phyloP scores from a whole-genome alignment of 2,888 invertebrate genomes.

The Lycocerus yunnanus region DNA sequence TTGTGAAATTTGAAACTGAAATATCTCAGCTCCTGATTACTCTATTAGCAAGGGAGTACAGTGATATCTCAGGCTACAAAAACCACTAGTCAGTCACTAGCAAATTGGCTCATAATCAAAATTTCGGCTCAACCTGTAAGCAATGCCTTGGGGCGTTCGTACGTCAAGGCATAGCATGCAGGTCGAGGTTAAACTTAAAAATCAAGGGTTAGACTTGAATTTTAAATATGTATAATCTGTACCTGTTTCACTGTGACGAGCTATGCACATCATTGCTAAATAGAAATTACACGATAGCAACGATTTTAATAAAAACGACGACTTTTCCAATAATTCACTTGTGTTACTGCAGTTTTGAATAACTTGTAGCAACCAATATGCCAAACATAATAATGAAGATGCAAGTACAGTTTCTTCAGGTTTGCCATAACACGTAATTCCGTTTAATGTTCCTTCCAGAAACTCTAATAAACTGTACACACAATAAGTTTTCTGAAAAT shows the following conservation, averaged over 20 bases:
- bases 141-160: too few relatives aligned
- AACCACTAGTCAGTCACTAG: too few relatives aligned
- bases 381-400: constrained; percentile 78
- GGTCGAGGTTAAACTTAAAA: not conserved
- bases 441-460: constrained; percentile 69
- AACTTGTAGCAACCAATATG: constrained; percentile 81
- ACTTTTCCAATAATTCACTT: constrained; percentile 66
- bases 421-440: constrained; percentile 75
- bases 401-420: constrained; percentile 88
- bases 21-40: too few relatives aligned
- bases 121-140: too few relatives aligned
- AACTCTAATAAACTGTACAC: constrained; percentile 85
- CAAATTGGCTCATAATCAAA: too few relatives aligned
- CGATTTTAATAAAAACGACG: constrained; percentile 69
- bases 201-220: not conserved
- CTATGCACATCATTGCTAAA: constrained; percentile 81
- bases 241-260: constrained; percentile 80
- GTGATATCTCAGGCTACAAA: too few relatives aligned
- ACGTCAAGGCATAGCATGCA: too few relatives aligned
- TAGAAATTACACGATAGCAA: constrained; percentile 69
- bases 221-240: not conserved
- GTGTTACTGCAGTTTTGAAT: constrained; percentile 59
- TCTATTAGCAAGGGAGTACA: too few relatives aligned
- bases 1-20: too few relatives aligned
- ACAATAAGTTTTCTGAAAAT: constrained; percentile 81